Percentiles rank a stretch among this genome's conserved stretches.
These are phyloP conservation scores for Siphonodentalium dalli DNA, from an alignment of 2,888 invertebrate genomes.

Conservation along the genomic window DNA sequence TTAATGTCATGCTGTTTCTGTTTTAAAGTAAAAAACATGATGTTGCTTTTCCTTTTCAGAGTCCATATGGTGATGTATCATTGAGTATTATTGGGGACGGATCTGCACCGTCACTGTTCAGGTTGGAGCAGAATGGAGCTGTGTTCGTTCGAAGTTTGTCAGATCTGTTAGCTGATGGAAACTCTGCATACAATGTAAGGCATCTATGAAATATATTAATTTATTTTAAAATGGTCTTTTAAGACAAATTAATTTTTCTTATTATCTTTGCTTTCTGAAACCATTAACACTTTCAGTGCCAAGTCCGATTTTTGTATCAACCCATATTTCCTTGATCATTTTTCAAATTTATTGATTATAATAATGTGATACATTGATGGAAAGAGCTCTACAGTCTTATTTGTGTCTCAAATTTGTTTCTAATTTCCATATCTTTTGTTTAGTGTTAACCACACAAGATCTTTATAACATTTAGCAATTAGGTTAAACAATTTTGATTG, in stretches of 20 bases:
- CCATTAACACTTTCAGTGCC: too few relatives aligned
- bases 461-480: too few relatives aligned
- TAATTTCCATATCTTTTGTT: background rate
- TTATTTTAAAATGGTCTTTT: background rate
- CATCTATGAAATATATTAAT: background rate
- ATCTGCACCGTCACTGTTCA: conserved; percentile 36
- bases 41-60: conserved; percentile 25
- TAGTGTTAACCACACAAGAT: too few relatives aligned
- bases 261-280: too few relatives aligned
- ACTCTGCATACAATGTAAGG: conserved; percentile 34
- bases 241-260: too few relatives aligned
- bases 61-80: conserved; percentile 37
- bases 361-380: too few relatives aligned
- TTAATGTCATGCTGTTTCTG: background rate
- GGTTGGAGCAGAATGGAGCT: conserved; percentile 27
- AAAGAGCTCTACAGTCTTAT: too few relatives aligned
- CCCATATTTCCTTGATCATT: too few relatives aligned
- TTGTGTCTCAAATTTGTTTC: background rate
- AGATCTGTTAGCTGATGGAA: conserved; percentile 35
- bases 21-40: background rate
- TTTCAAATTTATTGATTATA: too few relatives aligned
- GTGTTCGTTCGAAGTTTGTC: conserved; percentile 32
- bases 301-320: too few relatives aligned
- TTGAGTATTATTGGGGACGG: conserved; percentile 42
- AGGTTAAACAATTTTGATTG: too few relatives aligned